These are phyloP conservation scores for Diacarnus erythraeanus DNA, from an alignment of 37 sponge, comb jelly and placozoan genomes.

Conservation along the genomic window DNA sequence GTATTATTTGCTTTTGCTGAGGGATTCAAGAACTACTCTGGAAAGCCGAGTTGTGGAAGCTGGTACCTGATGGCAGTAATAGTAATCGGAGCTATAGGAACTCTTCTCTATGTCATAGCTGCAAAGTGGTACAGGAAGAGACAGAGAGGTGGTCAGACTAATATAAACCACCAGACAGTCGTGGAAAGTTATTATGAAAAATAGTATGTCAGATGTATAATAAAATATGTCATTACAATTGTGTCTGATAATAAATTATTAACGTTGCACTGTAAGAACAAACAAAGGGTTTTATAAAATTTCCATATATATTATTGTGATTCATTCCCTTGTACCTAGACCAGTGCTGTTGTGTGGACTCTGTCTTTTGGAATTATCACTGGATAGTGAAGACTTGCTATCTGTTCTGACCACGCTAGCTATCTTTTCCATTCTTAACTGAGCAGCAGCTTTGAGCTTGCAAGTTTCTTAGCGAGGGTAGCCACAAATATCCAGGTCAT, in stretches of 20 bases:
- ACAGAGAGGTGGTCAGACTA: slow-evolving; percentile 30
- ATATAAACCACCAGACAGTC: slow-evolving; percentile 35
- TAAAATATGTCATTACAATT: no score
- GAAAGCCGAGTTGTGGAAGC: slow-evolving; percentile 26
- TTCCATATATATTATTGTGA: not conserved
- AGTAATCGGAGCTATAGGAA: slow-evolving; percentile 12
- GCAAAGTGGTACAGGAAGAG: slow-evolving; percentile 44
- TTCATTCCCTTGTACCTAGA: not conserved
- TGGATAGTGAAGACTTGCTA: not conserved
- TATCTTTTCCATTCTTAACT: not conserved
- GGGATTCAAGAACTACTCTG: not conserved
- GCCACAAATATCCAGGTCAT: not conserved
- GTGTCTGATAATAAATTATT: no score
- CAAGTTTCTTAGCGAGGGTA: not conserved
- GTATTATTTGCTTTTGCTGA: slow-evolving; percentile 4
- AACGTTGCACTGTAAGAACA: not conserved
- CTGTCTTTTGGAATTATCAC: not conserved
- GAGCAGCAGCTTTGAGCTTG: not conserved
- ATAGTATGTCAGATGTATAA: no score
- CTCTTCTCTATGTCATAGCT: slow-evolving; percentile 18
- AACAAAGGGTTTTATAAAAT: not conserved
- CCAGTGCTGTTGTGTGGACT: not conserved
- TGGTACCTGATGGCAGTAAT: slow-evolving; percentile 2
- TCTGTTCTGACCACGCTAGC: no score
- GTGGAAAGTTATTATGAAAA: slow-evolving; percentile 40